Conservation (phyloP, 1,140 invertebrate genomes). For the Hylyphantes graminicola region DNA sequence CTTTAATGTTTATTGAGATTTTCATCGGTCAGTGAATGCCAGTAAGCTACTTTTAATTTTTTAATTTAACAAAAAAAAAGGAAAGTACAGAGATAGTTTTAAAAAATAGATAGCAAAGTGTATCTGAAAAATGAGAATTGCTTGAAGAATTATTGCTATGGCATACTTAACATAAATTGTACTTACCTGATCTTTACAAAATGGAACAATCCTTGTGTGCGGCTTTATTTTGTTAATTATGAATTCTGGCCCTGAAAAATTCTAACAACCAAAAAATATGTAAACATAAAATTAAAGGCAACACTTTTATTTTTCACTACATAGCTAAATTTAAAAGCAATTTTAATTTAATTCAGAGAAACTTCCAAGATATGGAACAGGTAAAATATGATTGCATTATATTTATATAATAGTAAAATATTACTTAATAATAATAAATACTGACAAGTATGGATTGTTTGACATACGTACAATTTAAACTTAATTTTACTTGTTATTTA, state of each 20-base stretch:
- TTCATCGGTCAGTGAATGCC: not conserved
- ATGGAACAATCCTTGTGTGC: constrained; percentile 7
- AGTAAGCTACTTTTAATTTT: not conserved
- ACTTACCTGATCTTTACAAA: constrained; percentile 32
- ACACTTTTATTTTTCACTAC: not conserved
- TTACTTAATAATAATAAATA: too few species aligned
- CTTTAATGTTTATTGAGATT: not conserved
- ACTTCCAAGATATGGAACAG: not conserved
- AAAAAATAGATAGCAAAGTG: not conserved
- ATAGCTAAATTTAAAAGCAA: not conserved
- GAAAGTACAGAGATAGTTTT: not conserved
- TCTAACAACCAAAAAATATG: constrained; percentile 4
- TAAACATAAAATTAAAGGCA: not conserved
- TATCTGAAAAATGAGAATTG: not conserved
- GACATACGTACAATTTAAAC: too few species aligned
- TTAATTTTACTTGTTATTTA: too few species aligned
- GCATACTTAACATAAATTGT: not conserved
- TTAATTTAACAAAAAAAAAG: not conserved
- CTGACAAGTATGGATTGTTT: too few species aligned
- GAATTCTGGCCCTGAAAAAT: constrained; percentile 46
- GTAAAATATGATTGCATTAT: not conserved
- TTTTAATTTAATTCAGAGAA: not conserved
- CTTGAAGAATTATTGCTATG: not conserved
- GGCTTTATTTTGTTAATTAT: constrained; percentile 45
- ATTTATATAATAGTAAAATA: too few species aligned